Evolutionary conservation across 2,797 vertebrate species (phyloP).

Genomic region (Lepilemur septentrionalis): DNA sequence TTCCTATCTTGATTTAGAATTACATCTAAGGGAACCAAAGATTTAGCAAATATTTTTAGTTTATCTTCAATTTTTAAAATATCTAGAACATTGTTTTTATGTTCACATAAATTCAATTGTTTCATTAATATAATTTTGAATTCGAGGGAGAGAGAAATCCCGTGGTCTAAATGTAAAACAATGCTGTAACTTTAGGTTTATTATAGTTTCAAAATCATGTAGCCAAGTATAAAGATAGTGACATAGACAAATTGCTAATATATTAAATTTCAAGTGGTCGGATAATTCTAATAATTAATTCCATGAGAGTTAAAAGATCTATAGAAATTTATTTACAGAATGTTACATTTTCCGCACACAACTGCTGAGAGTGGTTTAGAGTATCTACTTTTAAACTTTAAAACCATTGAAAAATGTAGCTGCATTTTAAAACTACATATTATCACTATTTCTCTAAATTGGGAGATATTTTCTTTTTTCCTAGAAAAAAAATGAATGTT

Average conservation of each 20-base stretch:
- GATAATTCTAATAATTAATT: constrained; percentile 3
- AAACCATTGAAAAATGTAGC: neutral
- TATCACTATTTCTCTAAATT: neutral
- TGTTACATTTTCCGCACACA: constrained; percentile 41
- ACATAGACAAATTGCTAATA: neutral
- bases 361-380: neutral
- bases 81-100: neutral
- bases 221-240: neutral
- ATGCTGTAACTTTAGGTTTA: neutral
- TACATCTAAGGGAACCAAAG: neutral
- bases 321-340: constrained; percentile 52
- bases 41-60: neutral
- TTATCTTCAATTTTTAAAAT: neutral
- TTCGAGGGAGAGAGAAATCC: neutral
- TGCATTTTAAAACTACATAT: neutral
- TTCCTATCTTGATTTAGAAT: neutral
- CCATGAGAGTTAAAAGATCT: constrained; percentile 9
- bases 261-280: neutral
- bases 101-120: neutral
- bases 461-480: neutral
- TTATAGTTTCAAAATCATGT: neutral
- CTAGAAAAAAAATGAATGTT: neutral
- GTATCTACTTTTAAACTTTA: constrained; percentile 50
- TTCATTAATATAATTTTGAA: neutral
- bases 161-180: neutral